Conservation (phyloP, 2,797 vertebrate species). For the Chaetophractus vellerosus region DNA sequence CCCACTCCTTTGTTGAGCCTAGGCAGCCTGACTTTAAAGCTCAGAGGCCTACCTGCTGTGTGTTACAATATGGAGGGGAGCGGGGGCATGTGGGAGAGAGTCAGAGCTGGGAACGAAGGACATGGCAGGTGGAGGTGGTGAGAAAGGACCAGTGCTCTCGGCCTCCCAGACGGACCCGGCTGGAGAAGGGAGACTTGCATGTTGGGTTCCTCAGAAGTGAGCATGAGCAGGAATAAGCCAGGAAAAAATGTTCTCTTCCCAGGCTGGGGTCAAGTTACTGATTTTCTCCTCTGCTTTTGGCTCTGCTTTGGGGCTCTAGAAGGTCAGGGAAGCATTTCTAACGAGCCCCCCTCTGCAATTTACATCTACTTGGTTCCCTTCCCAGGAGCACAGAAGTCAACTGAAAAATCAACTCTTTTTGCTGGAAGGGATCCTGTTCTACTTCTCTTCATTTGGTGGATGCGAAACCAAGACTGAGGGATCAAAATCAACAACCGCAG, state of each 20-base stretch:
- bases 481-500: neutral
- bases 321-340: neutral
- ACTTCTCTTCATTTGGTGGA: neutral
- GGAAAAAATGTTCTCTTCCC: neutral
- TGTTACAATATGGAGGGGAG: too few species aligned
- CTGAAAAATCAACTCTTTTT: neutral
- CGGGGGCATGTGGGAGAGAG: neutral
- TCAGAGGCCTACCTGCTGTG: neutral
- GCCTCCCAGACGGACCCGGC: neutral
- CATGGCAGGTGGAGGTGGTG: neutral
- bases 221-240: neutral
- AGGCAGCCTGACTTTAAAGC: neutral
- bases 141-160: neutral
- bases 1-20: neutral
- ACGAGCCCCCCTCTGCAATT: neutral
- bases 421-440: neutral
- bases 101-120: neutral
- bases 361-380: neutral
- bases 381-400: neutral
- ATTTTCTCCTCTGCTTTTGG: neutral
- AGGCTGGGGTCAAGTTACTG: neutral
- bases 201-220: neutral
- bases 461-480: neutral
- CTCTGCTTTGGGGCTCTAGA: neutral
- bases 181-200: neutral